Percentiles rank a stretch among this genome's conserved stretches.
phyloP scores from a whole-genome alignment of 2,888 invertebrate species.

The Dryobotodes eremita region DNA sequence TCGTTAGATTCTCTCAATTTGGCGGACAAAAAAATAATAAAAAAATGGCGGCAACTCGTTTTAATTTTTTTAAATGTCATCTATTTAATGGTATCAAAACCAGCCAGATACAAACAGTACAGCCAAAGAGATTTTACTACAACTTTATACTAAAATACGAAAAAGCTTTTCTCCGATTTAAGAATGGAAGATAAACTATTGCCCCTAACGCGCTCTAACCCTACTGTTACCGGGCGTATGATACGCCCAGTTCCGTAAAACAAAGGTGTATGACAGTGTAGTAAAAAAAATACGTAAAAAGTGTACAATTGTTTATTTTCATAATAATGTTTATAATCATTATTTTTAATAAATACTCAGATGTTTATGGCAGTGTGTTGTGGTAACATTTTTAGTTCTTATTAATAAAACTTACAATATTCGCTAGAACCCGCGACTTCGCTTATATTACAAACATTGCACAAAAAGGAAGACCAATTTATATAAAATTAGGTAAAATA shows the following conservation, averaged over 20 bases:
- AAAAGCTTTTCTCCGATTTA: no score
- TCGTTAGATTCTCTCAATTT: no score
- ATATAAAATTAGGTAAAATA: constrained; percentile 24
- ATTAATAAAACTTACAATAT: constrained; percentile 50
- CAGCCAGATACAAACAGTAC: no score
- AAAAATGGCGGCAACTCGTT: no score
- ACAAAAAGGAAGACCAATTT: constrained; percentile 60
- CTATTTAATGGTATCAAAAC: no score
- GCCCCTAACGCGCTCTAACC: not conserved
- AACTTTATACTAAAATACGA: no score
- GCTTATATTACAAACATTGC: constrained; percentile 49
- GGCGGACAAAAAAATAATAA: no score
- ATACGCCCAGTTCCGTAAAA: not conserved
- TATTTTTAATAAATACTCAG: constrained; percentile 60
- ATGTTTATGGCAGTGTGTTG: constrained; percentile 68
- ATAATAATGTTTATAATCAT: constrained; percentile 59
- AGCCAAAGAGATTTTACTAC: no score
- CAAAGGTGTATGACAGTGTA: not conserved
- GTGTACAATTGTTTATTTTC: constrained; percentile 69
- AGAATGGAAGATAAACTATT: not conserved
- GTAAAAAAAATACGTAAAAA: constrained; percentile 58
- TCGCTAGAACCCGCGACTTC: constrained; percentile 41
- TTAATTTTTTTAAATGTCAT: no score
- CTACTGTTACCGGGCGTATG: not conserved
- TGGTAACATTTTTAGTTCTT: constrained; percentile 59